Evolutionary conservation across 2,888 invertebrate species (phyloP).

Genomic region (Tinea pellionella): DNA sequence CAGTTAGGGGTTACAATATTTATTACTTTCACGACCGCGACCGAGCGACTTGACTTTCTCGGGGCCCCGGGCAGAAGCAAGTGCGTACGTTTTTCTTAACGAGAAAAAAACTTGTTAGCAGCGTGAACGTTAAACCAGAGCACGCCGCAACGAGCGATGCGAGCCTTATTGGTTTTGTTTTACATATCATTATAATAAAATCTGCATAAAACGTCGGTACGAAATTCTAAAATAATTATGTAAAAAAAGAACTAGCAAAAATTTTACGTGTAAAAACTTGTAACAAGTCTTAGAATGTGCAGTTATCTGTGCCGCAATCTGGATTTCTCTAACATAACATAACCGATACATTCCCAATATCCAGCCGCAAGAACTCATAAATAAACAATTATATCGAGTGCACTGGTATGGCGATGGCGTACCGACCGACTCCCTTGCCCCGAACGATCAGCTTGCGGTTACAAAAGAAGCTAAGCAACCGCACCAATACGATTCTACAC

Average conservation of each 20-base stretch:
- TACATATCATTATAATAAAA: neutral
- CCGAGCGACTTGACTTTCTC: conserved; percentile 40
- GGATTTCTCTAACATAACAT: conserved; percentile 27
- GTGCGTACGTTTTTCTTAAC: conserved; percentile 39
- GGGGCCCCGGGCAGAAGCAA: conserved; percentile 15
- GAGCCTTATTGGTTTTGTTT: neutral
- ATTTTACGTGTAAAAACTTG: neutral
- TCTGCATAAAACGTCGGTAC: neutral
- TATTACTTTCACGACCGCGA: conserved; percentile 5
- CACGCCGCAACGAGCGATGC: conserved; percentile 21
- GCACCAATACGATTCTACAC: conserved; percentile 41
- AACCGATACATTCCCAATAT: conserved; percentile 28
- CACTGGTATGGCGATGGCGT: conserved; percentile 15
- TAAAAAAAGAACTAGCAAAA: neutral
- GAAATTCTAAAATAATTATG: neutral
- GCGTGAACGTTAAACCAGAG: conserved; percentile 34
- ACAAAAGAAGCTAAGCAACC: conserved; percentile 47
- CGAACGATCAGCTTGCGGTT: conserved; percentile 30
- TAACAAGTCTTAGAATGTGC: conserved; percentile 5
- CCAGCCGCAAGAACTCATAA: conserved; percentile 27
- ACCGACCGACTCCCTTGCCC: neutral
- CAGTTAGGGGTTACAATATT: conserved; percentile 13
- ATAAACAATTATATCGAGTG: conserved; percentile 31
- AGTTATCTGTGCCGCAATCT: conserved; percentile 23
- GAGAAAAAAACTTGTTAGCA: conserved; percentile 43